Evolutionary conservation across 2,888 invertebrate genomes (phyloP).

Genomic region (Xanthorhoe designata): DNA sequence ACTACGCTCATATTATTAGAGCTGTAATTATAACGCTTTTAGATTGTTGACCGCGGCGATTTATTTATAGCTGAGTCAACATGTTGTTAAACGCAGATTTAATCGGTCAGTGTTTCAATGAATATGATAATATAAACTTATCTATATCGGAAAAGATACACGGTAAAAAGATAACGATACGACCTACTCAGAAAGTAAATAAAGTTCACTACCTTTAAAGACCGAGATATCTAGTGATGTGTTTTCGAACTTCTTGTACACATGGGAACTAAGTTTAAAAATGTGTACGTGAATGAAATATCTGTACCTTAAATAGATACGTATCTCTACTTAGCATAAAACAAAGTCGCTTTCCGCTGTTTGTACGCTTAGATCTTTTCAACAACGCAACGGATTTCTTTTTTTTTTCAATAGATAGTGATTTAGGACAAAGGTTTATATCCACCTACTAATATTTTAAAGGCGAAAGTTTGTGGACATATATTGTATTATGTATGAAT

Average conservation of each 20-base stretch:
- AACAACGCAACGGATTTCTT: too few relatives aligned
- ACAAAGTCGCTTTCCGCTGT: background rate
- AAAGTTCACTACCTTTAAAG: slow-evolving; percentile 16
- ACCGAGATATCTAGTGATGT: slow-evolving; percentile 13
- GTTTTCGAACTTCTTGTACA: slow-evolving; percentile 4
- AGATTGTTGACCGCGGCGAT: slow-evolving; percentile 15
- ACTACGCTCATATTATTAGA: background rate
- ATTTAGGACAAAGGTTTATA: too few relatives aligned
- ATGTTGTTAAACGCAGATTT: slow-evolving; percentile 23
- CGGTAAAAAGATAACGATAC: background rate
- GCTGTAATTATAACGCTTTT: slow-evolving; percentile 16
- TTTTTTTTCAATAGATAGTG: too few relatives aligned
- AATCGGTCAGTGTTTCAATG: slow-evolving; percentile 25
- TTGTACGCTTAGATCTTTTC: too few relatives aligned
- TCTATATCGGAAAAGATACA: slow-evolving; percentile 15
- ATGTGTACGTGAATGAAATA: background rate
- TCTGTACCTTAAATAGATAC: background rate
- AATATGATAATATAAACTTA: slow-evolving; percentile 18
- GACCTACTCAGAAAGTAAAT: slow-evolving; percentile 19
- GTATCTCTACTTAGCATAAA: background rate
- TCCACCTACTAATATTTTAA: too few relatives aligned
- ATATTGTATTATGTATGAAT: too few relatives aligned
- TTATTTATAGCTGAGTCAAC: slow-evolving; percentile 28
- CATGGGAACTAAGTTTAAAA: background rate
- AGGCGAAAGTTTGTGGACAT: too few relatives aligned